Conservation (phyloP, 2,797 vertebrate species). For the Holocentrus rufus region DNA sequence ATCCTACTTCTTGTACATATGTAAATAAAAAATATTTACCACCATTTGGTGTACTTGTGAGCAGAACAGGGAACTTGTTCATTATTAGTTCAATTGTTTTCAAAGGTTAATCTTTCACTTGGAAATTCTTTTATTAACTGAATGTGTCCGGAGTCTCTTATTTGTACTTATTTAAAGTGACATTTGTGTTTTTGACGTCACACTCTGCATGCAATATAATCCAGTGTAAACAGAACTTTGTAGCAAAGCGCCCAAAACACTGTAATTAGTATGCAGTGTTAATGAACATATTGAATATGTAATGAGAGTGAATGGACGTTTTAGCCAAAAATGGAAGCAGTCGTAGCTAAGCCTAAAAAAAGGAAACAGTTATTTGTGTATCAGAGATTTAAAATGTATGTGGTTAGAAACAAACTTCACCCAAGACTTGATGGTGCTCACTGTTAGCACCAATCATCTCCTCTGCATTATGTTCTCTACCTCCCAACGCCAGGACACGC, state of each 20-base stretch:
- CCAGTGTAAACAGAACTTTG: slow-evolving; percentile 37
- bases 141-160: slow-evolving; percentile 25
- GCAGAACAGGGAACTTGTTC: slow-evolving; percentile 69
- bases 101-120: slow-evolving; percentile 48
- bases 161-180: slow-evolving; percentile 66
- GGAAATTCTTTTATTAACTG: neutral
- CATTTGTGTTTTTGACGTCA: slow-evolving; percentile 48
- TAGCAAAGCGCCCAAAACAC: slow-evolving; percentile 48
- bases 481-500: slow-evolving; percentile 39
- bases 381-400: neutral
- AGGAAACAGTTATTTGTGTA: slow-evolving; percentile 3
- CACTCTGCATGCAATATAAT: slow-evolving; percentile 52
- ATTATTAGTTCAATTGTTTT: slow-evolving; percentile 65
- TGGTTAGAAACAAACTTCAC: slow-evolving; percentile 18
- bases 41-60: slow-evolving; percentile 66
- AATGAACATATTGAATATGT: slow-evolving; percentile 5
- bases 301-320: slow-evolving; percentile 10
- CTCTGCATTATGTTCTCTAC: slow-evolving; percentile 37
- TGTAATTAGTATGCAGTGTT: slow-evolving; percentile 8
- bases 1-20: slow-evolving; percentile 69
- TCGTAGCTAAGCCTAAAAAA: neutral
- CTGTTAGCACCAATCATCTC: neutral
- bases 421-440: slow-evolving; percentile 7
- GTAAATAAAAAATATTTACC: slow-evolving; percentile 72
- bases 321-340: slow-evolving; percentile 16